These are phyloP conservation scores for Antigone vipio DNA, from an alignment of 2,113 vertebrate species.

Conservation along the genomic window DNA sequence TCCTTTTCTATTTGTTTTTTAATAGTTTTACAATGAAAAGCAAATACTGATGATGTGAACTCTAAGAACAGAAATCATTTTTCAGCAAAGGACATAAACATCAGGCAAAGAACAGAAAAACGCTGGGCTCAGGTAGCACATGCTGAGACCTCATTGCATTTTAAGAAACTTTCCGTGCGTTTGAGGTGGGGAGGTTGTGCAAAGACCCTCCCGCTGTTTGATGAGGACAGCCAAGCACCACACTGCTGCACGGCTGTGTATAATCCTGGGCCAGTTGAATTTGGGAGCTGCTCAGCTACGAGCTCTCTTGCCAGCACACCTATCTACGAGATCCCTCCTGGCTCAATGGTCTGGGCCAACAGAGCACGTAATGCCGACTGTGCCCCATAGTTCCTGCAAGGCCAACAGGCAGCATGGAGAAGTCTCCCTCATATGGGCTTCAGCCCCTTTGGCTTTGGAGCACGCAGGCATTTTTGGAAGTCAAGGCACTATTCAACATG, in stretches of 20 bases:
- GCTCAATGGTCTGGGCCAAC: background rate
- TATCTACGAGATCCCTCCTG: background rate
- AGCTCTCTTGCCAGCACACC: background rate
- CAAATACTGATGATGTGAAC: background rate
- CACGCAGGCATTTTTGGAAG: background rate
- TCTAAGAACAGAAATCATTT: background rate
- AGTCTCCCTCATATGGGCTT: background rate
- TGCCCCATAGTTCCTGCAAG: accelerated
- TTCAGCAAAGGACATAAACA: background rate
- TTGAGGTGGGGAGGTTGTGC: background rate
- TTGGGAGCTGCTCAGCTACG: background rate
- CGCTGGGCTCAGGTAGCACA: background rate
- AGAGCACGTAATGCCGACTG: accelerated
- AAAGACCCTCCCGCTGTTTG: background rate
- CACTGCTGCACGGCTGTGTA: background rate
- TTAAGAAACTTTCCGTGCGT: accelerated
- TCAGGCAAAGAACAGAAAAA: background rate
- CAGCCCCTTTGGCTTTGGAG: background rate
- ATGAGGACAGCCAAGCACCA: background rate
- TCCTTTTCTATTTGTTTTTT: background rate
- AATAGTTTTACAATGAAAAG: background rate
- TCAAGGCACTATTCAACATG: background rate
- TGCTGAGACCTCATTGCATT: background rate
- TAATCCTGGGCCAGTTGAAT: background rate
- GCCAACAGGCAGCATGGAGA: background rate